A percentile compares a stretch with the other conserved stretches of the same genome.
phyloP scores from a whole-genome alignment of 2,797 vertebrate species.

The Eulemur coronatus region DNA sequence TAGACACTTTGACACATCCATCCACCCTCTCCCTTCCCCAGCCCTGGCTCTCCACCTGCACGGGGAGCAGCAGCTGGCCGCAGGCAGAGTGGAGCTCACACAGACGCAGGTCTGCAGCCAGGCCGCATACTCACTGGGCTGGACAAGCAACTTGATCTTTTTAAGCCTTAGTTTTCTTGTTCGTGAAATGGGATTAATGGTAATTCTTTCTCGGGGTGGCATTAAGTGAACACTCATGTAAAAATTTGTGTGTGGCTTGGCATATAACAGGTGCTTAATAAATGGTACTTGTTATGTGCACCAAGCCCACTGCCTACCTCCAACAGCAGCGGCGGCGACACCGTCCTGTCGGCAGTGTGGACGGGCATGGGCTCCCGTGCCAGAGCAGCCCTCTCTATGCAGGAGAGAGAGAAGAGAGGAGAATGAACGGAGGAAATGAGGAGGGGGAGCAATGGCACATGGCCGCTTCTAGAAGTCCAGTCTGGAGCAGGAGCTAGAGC shows the following conservation, averaged over 20 bases:
- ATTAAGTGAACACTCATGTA: not conserved
- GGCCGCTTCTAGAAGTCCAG: not conserved
- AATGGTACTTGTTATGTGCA: not conserved
- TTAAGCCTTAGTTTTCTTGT: not conserved
- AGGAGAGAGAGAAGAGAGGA: not conserved
- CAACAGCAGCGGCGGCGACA: too few relatives aligned
- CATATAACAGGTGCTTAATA: not conserved
- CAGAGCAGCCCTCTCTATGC: not conserved
- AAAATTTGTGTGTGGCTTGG: not conserved
- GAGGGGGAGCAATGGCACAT: not conserved
- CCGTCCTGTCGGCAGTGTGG: too few relatives aligned
- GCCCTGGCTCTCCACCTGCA: not conserved
- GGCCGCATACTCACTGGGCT: not conserved
- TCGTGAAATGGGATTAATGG: not conserved
- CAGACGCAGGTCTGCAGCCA: not conserved
- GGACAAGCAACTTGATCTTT: not conserved
- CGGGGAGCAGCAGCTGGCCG: not conserved
- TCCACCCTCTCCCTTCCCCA: not conserved
- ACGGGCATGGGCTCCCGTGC: accelerated
- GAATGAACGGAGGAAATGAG: not conserved
- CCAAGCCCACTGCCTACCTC: not conserved
- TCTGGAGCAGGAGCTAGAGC: not conserved
- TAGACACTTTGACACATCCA: not conserved
- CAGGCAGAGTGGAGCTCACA: not conserved
- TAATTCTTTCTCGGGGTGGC: not conserved